These are phyloP conservation scores for Nymphalis c-album DNA, from an alignment of 2,888 invertebrate species.

Conservation along the genomic window DNA sequence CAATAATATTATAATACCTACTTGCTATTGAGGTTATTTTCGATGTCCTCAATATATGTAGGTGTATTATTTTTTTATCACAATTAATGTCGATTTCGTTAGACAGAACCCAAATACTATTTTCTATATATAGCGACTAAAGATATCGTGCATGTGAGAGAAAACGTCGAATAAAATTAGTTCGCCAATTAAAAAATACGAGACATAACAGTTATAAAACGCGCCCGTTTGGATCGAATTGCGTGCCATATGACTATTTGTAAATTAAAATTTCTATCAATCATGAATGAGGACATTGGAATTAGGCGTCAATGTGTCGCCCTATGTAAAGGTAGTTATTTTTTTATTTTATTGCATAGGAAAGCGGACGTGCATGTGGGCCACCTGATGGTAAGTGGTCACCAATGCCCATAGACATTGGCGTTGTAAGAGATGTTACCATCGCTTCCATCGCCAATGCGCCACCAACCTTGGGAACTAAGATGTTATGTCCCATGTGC, in stretches of 20 bases:
- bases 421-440: no score
- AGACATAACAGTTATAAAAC: constrained; percentile 23
- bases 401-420: no score
- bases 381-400: no score
- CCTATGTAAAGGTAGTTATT: no score
- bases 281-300: constrained; percentile 11
- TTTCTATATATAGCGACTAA: constrained; percentile 40
- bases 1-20: no score
- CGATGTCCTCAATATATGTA: neutral
- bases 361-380: no score
- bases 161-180: constrained; percentile 45
- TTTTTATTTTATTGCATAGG: no score
- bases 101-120: constrained; percentile 2
- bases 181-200: constrained; percentile 41
- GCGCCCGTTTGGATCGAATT: constrained; percentile 20
- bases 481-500: no score
- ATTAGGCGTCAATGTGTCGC: neutral
- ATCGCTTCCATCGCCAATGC: no score
- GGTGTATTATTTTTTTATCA: neutral
- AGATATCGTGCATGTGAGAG: constrained; percentile 45
- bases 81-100: neutral
- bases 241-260: constrained; percentile 26
- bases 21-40: no score
- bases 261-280: constrained; percentile 11
- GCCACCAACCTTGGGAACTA: no score